Percentiles rank a stretch among this genome's conserved stretches.
phyloP scores from a whole-genome alignment of 2,888 invertebrate genomes.

The Zelleria hepariella region DNA sequence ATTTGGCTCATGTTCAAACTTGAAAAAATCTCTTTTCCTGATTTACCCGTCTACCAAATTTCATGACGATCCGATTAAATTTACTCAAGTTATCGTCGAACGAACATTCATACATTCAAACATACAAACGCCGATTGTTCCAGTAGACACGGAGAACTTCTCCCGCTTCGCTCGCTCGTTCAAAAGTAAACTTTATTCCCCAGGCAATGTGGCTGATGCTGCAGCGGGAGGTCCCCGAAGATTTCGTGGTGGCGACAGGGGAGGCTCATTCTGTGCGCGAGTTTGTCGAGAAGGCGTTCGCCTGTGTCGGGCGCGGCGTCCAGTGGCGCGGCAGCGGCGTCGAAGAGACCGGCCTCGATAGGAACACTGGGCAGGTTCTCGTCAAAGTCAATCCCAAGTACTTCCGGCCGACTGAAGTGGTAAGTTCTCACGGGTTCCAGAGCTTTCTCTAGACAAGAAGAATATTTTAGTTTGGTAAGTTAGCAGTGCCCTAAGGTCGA shows the following conservation, averaged over 20 bases:
- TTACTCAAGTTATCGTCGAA: too few relatives aligned
- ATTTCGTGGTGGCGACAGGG: constrained; percentile 98
- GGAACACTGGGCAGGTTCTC: constrained; percentile 79
- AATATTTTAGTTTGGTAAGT: too few relatives aligned
- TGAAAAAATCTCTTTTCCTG: too few relatives aligned
- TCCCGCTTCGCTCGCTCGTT: too few relatives aligned
- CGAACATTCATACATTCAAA: too few relatives aligned
- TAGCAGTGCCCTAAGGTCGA: too few relatives aligned
- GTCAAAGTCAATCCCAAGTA: constrained; percentile 94
- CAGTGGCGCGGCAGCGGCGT: constrained; percentile 91
- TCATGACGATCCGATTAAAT: too few relatives aligned
- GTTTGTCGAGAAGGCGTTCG: constrained; percentile 95
- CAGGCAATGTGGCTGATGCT: constrained; percentile 99
- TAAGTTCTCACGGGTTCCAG: constrained; percentile 49
- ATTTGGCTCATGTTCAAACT: too few relatives aligned
- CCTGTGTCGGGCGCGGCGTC: constrained; percentile 76
- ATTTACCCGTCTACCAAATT: too few relatives aligned
- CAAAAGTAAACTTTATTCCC: neutral
- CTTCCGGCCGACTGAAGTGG: constrained; percentile 98
- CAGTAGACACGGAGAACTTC: too few relatives aligned
- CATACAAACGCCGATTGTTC: too few relatives aligned
- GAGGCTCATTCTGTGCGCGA: constrained; percentile 95
- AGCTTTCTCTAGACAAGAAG: too few relatives aligned
- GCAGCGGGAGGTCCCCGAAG: constrained; percentile 91
- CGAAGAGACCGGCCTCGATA: constrained; percentile 81